phyloP scores from a whole-genome alignment of 37 sponge, comb jelly and placozoan genomes.

The Eunapius fragilis region DNA sequence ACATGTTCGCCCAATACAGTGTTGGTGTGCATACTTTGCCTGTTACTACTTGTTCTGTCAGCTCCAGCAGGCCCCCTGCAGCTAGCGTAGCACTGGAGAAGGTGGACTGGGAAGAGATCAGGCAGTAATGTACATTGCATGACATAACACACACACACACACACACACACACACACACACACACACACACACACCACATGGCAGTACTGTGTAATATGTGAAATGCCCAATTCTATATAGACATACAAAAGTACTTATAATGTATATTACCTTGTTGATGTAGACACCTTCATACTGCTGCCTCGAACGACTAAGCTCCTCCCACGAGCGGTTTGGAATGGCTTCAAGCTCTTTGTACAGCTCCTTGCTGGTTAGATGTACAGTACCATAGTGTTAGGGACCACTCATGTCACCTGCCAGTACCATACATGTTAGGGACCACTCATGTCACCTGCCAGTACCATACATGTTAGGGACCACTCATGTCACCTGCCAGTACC shows the following conservation, averaged over 20 bases:
- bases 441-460: no score
- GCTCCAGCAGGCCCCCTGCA: slow-evolving; percentile 77
- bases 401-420: no score
- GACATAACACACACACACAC: no score
- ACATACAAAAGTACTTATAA: no score
- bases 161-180: background rate
- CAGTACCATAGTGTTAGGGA: no score
- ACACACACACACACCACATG: background rate
- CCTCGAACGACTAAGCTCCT: background rate
- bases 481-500: no score
- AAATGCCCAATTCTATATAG: no score
- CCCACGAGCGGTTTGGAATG: background rate
- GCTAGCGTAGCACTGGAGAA: slow-evolving; percentile 65
- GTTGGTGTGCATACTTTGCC: slow-evolving; percentile 49
- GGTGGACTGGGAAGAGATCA: slow-evolving; percentile 21
- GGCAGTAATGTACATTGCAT: no score
- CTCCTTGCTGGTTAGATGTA: background rate
- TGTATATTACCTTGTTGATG: background rate
- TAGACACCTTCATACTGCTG: background rate
- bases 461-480: no score
- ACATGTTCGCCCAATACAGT: background rate
- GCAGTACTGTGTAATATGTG: no score
- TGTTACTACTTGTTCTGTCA: slow-evolving; percentile 79
- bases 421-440: no score
- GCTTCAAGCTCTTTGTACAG: background rate